Base-by-base conservation (phyloP, 2,888 invertebrate species). In the Linnaemya vulpina region DNA sequence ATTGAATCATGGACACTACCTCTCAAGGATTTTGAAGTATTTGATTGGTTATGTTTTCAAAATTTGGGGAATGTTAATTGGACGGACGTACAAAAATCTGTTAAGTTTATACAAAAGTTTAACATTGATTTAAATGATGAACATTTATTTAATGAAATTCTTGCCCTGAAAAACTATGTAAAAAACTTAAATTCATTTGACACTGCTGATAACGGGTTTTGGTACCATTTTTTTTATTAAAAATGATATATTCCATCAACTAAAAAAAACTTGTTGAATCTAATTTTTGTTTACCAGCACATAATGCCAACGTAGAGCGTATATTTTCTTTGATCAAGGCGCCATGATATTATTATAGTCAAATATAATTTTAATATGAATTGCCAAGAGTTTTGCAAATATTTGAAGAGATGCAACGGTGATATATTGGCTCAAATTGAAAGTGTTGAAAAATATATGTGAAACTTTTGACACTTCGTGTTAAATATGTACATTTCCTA, bases 371-470 rank as follows among this genome's bases (percentile, higher is more conserved):
- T 67, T 30, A 67, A 67, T 67, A 35, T 20, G 53, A 68, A 53
- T 53, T 53, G 38, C 13, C 53, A 22, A 68, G 38, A n/a, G 40
- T 40, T 70, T 70, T 53, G 22, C 15, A 22, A 53, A 70, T 70
- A 70, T 38, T 53, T 70, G 20, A 53, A 68, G 38, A 55, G n/a
- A 20, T 40, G 38, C 70, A 20, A 70, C 38, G 9, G 40, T 38
- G 55, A 70, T 53, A 68, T 68, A 68, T 70, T 70, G 70, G 13
- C 17, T 67, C 49, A 68, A 68, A 68, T 51, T 68, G 67, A 51
- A 68, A 68, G 67, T 2, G 35, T 68, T 68, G 67, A 68, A 68
- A 68, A 51, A 51, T 68, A 68, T 51, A 20, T 30, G 13, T 51
- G 35, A 51, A 30, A 67, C 46, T 49, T 17, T 67, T 49, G 49